Evolutionary conservation across 2,888 invertebrate species (phyloP), one percentile per base, ranked within the genome.

Genomic region (Papilio gigon): DNA sequence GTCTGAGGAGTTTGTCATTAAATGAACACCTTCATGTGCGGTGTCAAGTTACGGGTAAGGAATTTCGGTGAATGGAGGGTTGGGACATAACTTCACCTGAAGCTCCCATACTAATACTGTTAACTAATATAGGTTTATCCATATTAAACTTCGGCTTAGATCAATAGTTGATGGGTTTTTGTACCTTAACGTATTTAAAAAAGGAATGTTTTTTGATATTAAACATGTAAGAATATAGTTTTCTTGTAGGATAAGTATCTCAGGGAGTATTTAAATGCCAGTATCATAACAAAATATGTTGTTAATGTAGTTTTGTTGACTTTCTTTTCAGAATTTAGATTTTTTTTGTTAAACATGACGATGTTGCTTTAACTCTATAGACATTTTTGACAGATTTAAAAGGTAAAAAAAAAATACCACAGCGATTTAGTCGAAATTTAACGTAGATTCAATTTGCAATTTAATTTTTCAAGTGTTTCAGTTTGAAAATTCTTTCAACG

Each of bases 21-120:
- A 84, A 75, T 80, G 86, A 73, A 84, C 11, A 73, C 84, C 11
- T 79, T 80, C 71, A 82, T 85, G 81, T 83, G 81, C 77, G 33
- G 75, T 71, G 75, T 78, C 72, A 68, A 73, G 71, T 80, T 82
- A 77, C 82, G 71, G 72, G 71, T 75, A 78, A 79, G 78, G 78
- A 67, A 70, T 72, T 76, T 62, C 17, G 65, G 69, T 65, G 50
- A 60, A 14, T 25, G 27, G 25, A 64, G 68, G 59, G 63, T 35
- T 11, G n/a, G 25, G 22, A 53, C 53, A 56, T 67, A 61, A n/a
- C 33, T 67, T 42, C 11, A 40, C 35, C 11, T 22, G 17, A n/a
- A 44, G 35, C 47, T 47, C 4, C 2, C 25, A 11, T 40, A 60
- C 40, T 30, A 0, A 4, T 56, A 33, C 33, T 17, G 56, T 35